Evolutionary conservation across 2,888 invertebrate genomes (phyloP).

Genomic region (Oscheius myriophilus): DNA sequence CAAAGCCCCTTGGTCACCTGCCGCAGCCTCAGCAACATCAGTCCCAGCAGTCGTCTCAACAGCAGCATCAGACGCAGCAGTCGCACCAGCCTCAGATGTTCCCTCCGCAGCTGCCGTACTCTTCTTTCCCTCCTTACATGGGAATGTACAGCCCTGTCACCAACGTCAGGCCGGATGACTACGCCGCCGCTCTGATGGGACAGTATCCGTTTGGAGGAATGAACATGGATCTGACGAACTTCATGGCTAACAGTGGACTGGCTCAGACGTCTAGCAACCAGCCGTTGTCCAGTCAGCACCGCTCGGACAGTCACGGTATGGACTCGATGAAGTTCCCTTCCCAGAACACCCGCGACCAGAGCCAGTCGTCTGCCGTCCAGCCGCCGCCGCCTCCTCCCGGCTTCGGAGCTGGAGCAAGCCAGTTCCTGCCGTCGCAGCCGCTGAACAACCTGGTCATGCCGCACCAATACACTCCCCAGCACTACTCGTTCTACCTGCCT

Average conservation of each 20-base stretch:
- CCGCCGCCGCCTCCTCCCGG: constrained; percentile 58
- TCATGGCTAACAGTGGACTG: constrained; percentile 10
- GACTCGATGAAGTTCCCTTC: constrained; percentile 48
- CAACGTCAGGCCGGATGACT: constrained; percentile 48
- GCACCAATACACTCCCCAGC: constrained; percentile 36
- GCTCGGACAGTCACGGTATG: constrained; percentile 39
- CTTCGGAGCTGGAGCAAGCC: constrained; percentile 36
- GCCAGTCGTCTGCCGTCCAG: constrained; percentile 48
- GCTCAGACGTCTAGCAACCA: constrained; percentile 16
- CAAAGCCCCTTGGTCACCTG: constrained; percentile 8
- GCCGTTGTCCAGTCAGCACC: constrained; percentile 35
- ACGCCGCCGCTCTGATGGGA: constrained; percentile 47
- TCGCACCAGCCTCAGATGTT: constrained; percentile 45
- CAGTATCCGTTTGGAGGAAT: constrained; percentile 43
- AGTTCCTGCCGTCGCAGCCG: constrained; percentile 49
- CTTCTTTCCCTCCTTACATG: constrained; percentile 39
- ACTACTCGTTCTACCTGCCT: constrained; percentile 42
- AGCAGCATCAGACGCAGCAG: constrained; percentile 31
- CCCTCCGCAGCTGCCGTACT: constrained; percentile 42
- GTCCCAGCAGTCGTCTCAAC: constrained; percentile 31
- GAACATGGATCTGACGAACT: constrained; percentile 19
- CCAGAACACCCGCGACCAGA: constrained; percentile 44
- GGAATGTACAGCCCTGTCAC: constrained; percentile 52
- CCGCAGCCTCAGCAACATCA: constrained; percentile 7
- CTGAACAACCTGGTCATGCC: constrained; percentile 50